Percentiles rank a stretch among this genome's conserved stretches.
These are phyloP conservation scores for Bactericera cockerelli DNA, from an alignment of 1,140 invertebrate genomes.

Conservation along the genomic window DNA sequence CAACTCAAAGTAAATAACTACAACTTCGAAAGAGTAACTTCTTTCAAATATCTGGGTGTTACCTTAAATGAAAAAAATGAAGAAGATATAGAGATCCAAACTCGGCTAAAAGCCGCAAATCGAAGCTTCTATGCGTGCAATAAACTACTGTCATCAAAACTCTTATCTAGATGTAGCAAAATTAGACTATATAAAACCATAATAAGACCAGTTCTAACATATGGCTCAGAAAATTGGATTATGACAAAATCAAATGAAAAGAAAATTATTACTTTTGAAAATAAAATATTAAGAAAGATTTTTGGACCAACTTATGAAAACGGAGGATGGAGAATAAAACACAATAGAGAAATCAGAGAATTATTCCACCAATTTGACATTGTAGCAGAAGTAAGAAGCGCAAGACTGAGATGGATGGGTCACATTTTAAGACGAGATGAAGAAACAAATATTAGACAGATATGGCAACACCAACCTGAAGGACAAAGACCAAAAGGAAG, in stretches of 20 bases:
- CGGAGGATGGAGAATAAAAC: no score
- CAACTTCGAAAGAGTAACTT: neutral
- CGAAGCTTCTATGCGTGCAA: neutral
- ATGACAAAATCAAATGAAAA: neutral
- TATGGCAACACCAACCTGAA: no score
- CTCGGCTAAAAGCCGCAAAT: neutral
- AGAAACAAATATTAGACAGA: no score
- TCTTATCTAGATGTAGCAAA: neutral
- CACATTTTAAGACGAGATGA: no score
- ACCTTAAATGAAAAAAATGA: neutral
- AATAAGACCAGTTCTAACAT: no score
- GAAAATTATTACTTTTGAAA: neutral
- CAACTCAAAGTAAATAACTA: neutral
- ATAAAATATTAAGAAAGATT: no score
- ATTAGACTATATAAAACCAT: neutral
- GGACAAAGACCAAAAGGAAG: no score
- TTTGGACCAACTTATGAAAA: no score
- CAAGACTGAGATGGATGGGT: no score
- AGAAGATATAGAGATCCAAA: conserved; percentile 6
- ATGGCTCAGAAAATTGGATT: no score
- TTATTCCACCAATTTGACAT: no score
- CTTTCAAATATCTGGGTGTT: neutral
- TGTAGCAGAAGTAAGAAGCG: neutral
- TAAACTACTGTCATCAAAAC: neutral
- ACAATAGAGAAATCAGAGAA: no score